Percentiles rank a stretch among this genome's conserved stretches.
phyloP scores from a whole-genome alignment of 2,797 vertebrate species.

The Pelobates cultripes region DNA sequence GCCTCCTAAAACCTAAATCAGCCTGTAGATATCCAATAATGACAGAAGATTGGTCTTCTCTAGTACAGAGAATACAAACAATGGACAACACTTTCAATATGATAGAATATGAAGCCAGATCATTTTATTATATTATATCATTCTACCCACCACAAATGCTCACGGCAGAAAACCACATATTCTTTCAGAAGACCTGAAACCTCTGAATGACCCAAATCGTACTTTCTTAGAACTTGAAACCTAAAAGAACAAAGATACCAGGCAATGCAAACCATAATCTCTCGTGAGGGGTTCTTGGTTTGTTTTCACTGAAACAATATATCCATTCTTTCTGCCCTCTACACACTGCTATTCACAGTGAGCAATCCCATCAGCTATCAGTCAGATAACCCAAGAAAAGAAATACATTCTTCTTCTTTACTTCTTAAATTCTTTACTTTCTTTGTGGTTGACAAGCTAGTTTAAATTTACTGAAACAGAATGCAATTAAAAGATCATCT shows the following conservation, averaged over 20 bases:
- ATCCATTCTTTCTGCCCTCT: conserved; percentile 5
- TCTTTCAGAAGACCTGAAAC: background rate
- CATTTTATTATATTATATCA: no score
- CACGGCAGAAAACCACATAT: background rate
- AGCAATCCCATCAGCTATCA: background rate
- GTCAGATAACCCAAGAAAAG: background rate
- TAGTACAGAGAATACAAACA: no score
- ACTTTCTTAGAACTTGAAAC: background rate
- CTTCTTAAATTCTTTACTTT: background rate
- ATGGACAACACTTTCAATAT: no score
- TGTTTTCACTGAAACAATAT: background rate
- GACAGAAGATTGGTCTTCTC: no score
- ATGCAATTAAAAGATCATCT: conserved; percentile 18
- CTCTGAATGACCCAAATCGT: background rate
- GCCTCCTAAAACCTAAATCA: no score
- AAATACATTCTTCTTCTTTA: no score
- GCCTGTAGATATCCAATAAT: no score
- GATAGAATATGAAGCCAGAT: no score
- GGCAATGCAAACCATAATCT: background rate
- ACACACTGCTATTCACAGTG: background rate
- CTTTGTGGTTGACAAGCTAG: background rate
- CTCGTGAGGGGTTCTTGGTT: background rate
- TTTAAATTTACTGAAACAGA: background rate
- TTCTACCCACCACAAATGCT: background rate
- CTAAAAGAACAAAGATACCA: background rate